Percentiles rank a stretch among this genome's conserved stretches.
Evolutionary conservation across 2,797 vertebrate genomes (phyloP).

Genomic region (Aplochiton taeniatus): DNA sequence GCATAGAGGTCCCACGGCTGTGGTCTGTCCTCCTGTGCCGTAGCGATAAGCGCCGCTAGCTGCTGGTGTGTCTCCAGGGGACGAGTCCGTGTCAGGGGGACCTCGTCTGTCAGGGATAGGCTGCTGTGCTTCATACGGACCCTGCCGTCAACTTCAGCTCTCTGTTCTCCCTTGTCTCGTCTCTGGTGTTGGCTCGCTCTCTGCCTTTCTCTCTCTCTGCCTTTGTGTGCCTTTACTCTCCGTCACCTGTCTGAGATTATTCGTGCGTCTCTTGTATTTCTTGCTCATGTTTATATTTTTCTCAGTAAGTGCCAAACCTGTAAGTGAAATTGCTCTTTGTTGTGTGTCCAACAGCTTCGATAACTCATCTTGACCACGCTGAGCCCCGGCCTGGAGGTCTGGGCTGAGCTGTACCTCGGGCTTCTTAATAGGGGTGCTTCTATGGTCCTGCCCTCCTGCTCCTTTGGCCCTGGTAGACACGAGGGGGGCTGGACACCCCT

Average conservation of each 20-base stretch:
- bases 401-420: background rate
- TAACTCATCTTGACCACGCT: slow-evolving; percentile 70
- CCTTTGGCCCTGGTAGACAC: slow-evolving; percentile 47
- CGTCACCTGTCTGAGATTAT: too few relatives aligned
- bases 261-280: background rate
- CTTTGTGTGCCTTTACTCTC: too few relatives aligned
- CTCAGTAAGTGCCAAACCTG: background rate
- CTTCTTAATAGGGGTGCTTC: slow-evolving; percentile 36
- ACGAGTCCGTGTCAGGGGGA: too few relatives aligned
- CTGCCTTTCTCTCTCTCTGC: background rate
- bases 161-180: background rate
- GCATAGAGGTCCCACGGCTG: too few relatives aligned
- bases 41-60: too few relatives aligned
- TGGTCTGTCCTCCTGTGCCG: too few relatives aligned
- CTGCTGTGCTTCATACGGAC: too few relatives aligned
- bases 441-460: slow-evolving; percentile 32
- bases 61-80: too few relatives aligned
- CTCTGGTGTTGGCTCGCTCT: background rate
- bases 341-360: slow-evolving; percentile 58
- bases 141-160: background rate
- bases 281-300: slow-evolving; percentile 14
- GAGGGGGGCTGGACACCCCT: slow-evolving; percentile 26
- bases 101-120: too few relatives aligned
- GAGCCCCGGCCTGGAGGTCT: slow-evolving; percentile 4
- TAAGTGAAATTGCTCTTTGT: too few relatives aligned